Evolutionary conservation across 1,140 invertebrate species (phyloP), one percentile per base, ranked within the genome.

Genomic region (Zeugodacus cucurbitae): DNA sequence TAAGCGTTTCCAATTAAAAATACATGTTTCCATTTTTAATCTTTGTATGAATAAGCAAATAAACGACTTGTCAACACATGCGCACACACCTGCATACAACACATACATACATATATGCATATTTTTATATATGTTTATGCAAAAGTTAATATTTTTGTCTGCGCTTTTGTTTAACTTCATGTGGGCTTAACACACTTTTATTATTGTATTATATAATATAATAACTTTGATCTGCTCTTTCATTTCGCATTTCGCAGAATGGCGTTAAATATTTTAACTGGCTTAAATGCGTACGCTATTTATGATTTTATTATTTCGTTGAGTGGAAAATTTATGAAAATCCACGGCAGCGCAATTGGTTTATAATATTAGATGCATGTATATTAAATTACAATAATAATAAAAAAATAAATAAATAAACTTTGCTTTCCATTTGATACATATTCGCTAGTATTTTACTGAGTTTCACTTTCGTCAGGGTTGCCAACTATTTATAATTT

Each of bases 1-100:
- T 82, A 82, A 82, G 74, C 74, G 74, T 82, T 82, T 82, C 41
- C 74, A 82, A 82, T 82, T 82, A 82, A 82, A 82, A 82, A 82
- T 82, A 48, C 74, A 82, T 82, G 37, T 82, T 82, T 82, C 26
- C 74, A 82, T 82, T 48, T 82, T 82, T 82, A 48, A 82, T 82
- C 74, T 82, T 82, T 41, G 22, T 48, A 82, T 82, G 74, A 82
- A 82, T 82, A 82, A 82, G 26, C 74, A 82, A 82, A 82, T 82
- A 82, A 82, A 82, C 74, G 41, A n/a, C 22, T 48, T 48, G 14
- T 82, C n/a, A 48, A 48, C 41, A 48, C 41, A 44, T 3, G 32
- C 29, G 3, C 67, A 34, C 32, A 14, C 32, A 34, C 0, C 62
- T 20, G 6, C 22, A 22, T 20, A 20, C 11, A 10, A 59, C 5